Evolutionary conservation across 2,113 vertebrate genomes (phyloP), one percentile per base, ranked within the genome.

Genomic region (Pholis gunnellus): DNA sequence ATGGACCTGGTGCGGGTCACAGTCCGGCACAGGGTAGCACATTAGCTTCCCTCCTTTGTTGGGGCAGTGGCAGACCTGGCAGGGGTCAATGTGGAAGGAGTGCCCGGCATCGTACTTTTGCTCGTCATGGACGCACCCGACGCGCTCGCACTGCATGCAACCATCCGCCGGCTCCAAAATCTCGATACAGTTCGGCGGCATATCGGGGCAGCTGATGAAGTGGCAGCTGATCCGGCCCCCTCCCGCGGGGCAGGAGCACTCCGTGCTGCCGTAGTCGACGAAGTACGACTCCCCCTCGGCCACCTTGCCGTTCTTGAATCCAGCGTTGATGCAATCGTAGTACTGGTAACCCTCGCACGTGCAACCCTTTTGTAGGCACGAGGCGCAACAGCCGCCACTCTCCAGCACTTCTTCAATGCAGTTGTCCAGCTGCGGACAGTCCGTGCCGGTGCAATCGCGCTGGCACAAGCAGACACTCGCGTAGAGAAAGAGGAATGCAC

Each of bases 241-340:
- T 0, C 97, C 97, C 0, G 89, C 89, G 0, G 98, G 97, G 82
- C 98, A 99, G 0, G 95, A 96, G 85, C 98, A 99, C 89, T 99
- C 98, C 0, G 98, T 99, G 89, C 98, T 99, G 78, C 98, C 98
- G 0, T 98, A 99, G 91, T 99, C 98, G 68, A 99, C 98, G 0
- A 98, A 97, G 90, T 99, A 99, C 18, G 98, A 97, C 75, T 97
- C 96, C 0, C 97, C 97, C 20, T 98, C 97, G 0, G 97, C 97
- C 9, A 99, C 97, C 4, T 96, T 97, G 66, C 98, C 97, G 0
- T 96, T 95, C 92, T 95, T 75, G 11, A 98, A 99, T 67, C 98
- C 98, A 0, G 96, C 97, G 1, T 95, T 96, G 85, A 97, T 72
- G 3, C 98, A 99, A 89, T 99, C 98, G 0, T 99, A 99, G 91